Base-by-base conservation (phyloP, 2,113 vertebrate species). In the Lamprologus ornatipinnis region DNA sequence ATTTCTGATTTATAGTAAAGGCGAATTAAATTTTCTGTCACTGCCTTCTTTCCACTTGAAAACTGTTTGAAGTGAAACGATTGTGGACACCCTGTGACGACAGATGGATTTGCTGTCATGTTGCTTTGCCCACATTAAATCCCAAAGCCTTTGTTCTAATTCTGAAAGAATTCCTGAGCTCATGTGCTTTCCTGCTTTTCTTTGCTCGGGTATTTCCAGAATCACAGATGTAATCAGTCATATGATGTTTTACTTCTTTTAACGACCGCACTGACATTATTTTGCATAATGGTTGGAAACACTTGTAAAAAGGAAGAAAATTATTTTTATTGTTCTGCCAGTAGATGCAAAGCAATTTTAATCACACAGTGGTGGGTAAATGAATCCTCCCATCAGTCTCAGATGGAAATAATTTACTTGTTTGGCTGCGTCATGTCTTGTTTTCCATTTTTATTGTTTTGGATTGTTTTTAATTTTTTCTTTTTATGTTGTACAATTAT, bases 61-160 rank as follows among this genome's bases (percentile, higher is more conserved):
- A 51, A 78, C 37, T 73, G 35, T 85, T 80, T 87, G 49, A 82
- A 63, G 55, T 51, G 10, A 78, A 78, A 78, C 0, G 7, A 70
- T 35, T 7, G 47, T 35, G 12, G 84, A 54, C 51, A 26, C 47
- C 54, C n/a, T 5, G 11, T 47, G 26, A 83, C 81, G 86, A 80
- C 31, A 28, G 37, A 21, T 23, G 37, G 73, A 51, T 78, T 78
- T 78, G 26, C 26, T 51, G 35, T 19, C 9, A 28, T 85, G 42
- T 81, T 83, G 53, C 23, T 37, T 60, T 81, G 78, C 55, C 85
- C 80, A 51, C 82, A 88, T 23, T 49, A 4, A 82, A 15, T 68
- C 88, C 40, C 26, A 80, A 23, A 89, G 68, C 60, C 70, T 89
- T 88, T 91, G 58, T 92, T 94, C 87, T 79, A 73, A 88, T 82